A percentile compares a stretch with the other conserved stretches of the same genome.
These are phyloP conservation scores for Dynastes hyllus DNA, from an alignment of 2,888 invertebrate genomes.

Conservation along the genomic window DNA sequence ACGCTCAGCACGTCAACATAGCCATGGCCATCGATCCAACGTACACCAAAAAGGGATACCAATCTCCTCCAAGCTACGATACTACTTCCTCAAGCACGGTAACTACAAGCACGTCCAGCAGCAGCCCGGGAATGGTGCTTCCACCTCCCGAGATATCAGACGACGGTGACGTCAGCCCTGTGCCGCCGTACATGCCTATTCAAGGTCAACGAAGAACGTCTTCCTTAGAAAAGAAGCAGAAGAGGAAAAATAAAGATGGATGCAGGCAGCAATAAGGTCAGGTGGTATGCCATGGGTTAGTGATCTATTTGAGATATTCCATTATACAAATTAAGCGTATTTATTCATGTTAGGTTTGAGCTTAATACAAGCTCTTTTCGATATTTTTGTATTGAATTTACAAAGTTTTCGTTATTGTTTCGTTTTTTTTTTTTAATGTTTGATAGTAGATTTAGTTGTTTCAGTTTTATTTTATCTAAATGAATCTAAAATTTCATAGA, in stretches of 20 bases:
- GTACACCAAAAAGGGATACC: constrained; percentile 69
- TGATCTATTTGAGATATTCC: constrained; percentile 19
- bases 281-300: neutral
- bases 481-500: too few species aligned
- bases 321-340: too few species aligned
- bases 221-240: constrained; percentile 72
- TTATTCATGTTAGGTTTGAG: too few species aligned
- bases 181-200: constrained; percentile 85
- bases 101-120: constrained; percentile 66
- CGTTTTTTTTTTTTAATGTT: too few species aligned
- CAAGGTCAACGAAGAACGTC: constrained; percentile 81
- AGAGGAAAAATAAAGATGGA: constrained; percentile 66
- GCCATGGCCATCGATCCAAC: constrained; percentile 82
- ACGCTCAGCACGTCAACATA: constrained; percentile 73
- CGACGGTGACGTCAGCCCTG: constrained; percentile 73
- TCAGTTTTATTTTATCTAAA: too few species aligned
- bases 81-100: constrained; percentile 67
- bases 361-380: too few species aligned
- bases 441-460: too few species aligned
- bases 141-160: constrained; percentile 63
- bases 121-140: constrained; percentile 64
- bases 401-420: too few species aligned
- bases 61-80: constrained; percentile 65
- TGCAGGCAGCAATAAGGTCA: constrained; percentile 67
- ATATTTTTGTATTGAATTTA: too few species aligned